A percentile compares a stretch with the other conserved stretches of the same genome.
These are phyloP conservation scores for Salvelinus alpinus DNA, from an alignment of 2,113 vertebrate species.

Conservation along the genomic window DNA sequence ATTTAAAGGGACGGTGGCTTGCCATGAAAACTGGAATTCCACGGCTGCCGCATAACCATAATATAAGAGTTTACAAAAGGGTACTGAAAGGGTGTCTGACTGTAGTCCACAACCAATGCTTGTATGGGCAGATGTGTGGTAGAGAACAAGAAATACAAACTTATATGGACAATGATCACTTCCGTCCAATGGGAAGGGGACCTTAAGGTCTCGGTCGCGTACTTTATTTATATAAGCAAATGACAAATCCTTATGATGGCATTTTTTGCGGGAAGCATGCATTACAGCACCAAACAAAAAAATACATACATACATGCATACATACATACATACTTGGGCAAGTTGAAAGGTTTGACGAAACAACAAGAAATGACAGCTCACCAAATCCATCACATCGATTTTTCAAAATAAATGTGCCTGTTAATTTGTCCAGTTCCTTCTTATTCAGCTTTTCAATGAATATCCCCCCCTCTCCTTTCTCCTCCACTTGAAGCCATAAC, in stretches of 20 bases:
- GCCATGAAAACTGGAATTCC: constrained; percentile 40
- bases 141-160: constrained; percentile 69
- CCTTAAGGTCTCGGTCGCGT: constrained; percentile 70
- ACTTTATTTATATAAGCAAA: constrained; percentile 74
- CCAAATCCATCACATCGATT: constrained; percentile 70
- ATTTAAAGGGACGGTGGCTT: constrained; percentile 34
- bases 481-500: constrained; percentile 59
- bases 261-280: constrained; percentile 28
- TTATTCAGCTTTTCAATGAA: constrained; percentile 72
- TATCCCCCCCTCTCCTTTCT: constrained; percentile 26
- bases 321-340: constrained; percentile 26
- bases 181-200: constrained; percentile 70
- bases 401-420: constrained; percentile 65
- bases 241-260: constrained; percentile 73
- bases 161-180: constrained; percentile 57
- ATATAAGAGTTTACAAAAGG: constrained; percentile 36
- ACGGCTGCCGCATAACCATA: constrained; percentile 35
- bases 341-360: constrained; percentile 63
- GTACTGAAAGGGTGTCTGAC: constrained; percentile 51
- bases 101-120: constrained; percentile 49
- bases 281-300: too few species aligned
- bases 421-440: constrained; percentile 68
- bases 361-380: constrained; percentile 59
- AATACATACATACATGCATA: too few species aligned
- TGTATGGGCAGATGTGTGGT: constrained; percentile 59